phyloP scores from a whole-genome alignment of 2,888 invertebrate species.

The Scelioninae gen. 1 region DNA sequence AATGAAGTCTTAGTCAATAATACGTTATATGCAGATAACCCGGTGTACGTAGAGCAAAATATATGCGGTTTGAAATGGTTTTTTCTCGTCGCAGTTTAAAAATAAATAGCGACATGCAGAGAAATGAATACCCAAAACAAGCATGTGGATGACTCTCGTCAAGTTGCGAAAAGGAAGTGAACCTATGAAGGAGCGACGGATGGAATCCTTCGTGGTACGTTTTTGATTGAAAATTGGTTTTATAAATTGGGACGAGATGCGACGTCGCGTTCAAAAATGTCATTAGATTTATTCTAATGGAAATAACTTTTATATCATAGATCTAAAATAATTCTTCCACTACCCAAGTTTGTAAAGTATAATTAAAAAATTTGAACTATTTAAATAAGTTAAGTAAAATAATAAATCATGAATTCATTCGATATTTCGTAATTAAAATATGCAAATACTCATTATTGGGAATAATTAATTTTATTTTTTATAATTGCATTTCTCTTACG shows the following conservation, averaged over 20 bases:
- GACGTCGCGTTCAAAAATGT: too few species aligned
- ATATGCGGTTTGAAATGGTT: background rate
- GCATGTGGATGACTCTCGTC: background rate
- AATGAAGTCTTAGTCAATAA: slow-evolving; percentile 1
- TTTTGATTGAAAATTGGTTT: slow-evolving; percentile 36
- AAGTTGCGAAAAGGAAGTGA: slow-evolving; percentile 1
- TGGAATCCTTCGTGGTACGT: slow-evolving; percentile 16
- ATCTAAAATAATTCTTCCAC: too few species aligned
- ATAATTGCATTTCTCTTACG: too few species aligned
- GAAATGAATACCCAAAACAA: slow-evolving; percentile 21
- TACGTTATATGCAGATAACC: background rate
- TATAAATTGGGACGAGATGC: slow-evolving; percentile 21
- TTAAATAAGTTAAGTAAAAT: too few species aligned
- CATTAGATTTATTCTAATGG: too few species aligned
- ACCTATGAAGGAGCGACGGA: slow-evolving; percentile 11
- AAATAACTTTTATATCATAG: too few species aligned
- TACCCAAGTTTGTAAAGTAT: too few species aligned
- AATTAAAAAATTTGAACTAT: too few species aligned
- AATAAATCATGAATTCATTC: too few species aligned
- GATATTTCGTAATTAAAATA: too few species aligned
- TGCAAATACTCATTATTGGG: too few species aligned
- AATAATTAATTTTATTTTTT: too few species aligned
- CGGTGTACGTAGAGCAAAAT: background rate
- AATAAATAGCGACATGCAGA: background rate
- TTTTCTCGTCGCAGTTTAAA: background rate